A percentile compares a stretch with the other conserved stretches of the same genome.
Evolutionary conservation across 2,888 invertebrate genomes (phyloP).

Genomic region (Tetheella fluctuosa): DNA sequence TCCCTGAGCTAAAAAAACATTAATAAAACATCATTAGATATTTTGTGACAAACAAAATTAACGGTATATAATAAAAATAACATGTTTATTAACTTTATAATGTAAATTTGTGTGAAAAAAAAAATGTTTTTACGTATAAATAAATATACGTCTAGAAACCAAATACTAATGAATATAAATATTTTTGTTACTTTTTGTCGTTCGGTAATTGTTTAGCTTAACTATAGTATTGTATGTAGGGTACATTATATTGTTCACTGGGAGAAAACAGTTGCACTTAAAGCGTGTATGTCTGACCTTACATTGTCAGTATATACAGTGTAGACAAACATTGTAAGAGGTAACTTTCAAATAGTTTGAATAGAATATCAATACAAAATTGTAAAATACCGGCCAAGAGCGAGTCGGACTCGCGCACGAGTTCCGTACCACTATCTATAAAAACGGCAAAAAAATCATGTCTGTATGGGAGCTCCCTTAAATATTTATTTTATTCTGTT

Average conservation of each 20-base stretch:
- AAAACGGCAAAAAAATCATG: too few species aligned
- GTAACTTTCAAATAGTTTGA: too few species aligned
- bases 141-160: conserved; percentile 58
- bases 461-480: too few species aligned
- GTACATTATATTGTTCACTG: not conserved
- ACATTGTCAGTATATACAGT: too few species aligned
- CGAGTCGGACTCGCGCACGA: too few species aligned
- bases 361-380: too few species aligned
- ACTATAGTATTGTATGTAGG: conserved; percentile 35
- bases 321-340: too few species aligned
- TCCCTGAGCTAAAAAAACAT: not conserved
- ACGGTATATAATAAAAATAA: not conserved
- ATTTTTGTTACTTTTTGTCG: conserved; percentile 53
- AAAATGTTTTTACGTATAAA: conserved; percentile 19
- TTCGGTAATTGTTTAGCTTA: conserved; percentile 46
- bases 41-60: not conserved
- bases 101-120: conserved; percentile 11
- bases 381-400: too few species aligned
- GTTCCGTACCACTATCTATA: too few species aligned
- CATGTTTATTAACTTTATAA: not conserved
- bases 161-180: conserved; percentile 74
- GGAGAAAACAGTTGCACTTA: not conserved
- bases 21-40: not conserved
- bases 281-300: too few species aligned
- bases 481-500: too few species aligned